Evolutionary conservation across 2,797 vertebrate species (phyloP).

Genomic region (Momotus momota): DNA sequence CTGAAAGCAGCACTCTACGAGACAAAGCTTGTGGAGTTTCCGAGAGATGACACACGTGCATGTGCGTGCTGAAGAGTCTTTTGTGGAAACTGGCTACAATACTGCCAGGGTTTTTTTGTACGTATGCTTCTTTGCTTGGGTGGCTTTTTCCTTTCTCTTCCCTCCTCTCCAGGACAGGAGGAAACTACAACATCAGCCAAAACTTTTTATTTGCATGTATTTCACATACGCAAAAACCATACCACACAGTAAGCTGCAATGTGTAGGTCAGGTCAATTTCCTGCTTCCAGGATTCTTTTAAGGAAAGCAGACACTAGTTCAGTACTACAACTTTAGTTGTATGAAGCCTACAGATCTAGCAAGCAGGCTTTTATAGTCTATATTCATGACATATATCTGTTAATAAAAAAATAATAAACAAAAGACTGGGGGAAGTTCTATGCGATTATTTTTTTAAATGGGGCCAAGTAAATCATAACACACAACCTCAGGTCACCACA

Average conservation of each 20-base stretch:
- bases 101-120: not conserved
- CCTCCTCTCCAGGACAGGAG: rapidly evolving
- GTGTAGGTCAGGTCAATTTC: not conserved
- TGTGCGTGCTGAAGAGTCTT: not conserved
- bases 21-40: not conserved
- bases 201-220: not conserved
- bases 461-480: not conserved
- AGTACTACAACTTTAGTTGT: not conserved
- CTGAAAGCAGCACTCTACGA: not conserved
- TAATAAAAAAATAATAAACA: not conserved
- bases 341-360: not conserved
- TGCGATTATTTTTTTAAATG: not conserved
- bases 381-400: rapidly evolving
- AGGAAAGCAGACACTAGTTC: not conserved
- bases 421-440: rapidly evolving
- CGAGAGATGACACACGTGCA: not conserved
- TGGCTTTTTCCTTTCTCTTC: no score
- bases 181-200: not conserved
- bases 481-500: not conserved
- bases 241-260: not conserved
- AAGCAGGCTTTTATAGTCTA: not conserved
- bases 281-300: not conserved
- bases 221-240: not conserved
- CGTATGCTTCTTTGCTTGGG: not conserved
- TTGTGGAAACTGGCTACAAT: not conserved